Conservation (phyloP, 2,797 vertebrate species). For the Pseudomugil tenellus region DNA sequence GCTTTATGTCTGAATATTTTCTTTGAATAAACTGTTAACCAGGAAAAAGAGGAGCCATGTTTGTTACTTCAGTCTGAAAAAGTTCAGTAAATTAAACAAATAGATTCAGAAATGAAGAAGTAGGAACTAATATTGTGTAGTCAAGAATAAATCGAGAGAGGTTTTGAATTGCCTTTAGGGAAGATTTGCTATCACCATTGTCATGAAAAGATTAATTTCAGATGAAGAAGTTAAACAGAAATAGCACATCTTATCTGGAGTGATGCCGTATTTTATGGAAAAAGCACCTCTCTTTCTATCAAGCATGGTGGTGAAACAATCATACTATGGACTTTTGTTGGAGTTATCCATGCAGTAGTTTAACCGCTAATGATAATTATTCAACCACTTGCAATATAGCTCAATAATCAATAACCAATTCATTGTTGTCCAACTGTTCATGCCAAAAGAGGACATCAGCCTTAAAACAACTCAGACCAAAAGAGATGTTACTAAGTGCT, state of each 20-base stretch:
- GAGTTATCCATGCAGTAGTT: background rate
- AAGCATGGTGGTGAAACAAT: background rate
- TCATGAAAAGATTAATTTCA: no score
- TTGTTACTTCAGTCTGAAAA: conserved; percentile 16
- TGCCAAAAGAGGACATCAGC: background rate
- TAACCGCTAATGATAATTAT: background rate
- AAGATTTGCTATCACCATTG: no score
- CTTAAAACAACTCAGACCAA: no score
- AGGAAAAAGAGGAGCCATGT: conserved; percentile 14
- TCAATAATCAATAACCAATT: no score
- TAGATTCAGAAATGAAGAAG: background rate
- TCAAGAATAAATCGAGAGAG: background rate
- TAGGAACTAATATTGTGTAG: background rate
- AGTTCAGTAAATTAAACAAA: background rate
- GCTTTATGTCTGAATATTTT: conserved; percentile 56
- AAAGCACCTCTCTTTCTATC: no score
- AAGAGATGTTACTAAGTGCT: background rate
- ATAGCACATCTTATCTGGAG: background rate
- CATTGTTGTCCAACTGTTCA: no score
- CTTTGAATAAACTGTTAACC: conserved; percentile 40
- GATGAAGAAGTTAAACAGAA: background rate
- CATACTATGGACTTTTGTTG: background rate
- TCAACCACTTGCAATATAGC: no score
- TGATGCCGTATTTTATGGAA: background rate
- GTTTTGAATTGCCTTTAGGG: no score